Base-by-base conservation (phyloP, 2,113 vertebrate species). In the Carlito syrichta region DNA sequence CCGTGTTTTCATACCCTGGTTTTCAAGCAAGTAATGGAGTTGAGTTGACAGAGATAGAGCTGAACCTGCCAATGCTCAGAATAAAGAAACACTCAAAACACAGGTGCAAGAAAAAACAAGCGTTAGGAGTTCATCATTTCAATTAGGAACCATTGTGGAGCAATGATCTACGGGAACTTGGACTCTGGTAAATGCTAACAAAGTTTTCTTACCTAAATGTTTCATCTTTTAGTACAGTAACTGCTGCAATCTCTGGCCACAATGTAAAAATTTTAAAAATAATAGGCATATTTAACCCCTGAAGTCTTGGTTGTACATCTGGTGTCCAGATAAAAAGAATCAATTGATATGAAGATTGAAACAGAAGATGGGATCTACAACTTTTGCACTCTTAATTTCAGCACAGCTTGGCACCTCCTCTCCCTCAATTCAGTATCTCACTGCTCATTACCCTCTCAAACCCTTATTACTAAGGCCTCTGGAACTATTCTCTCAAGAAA, bases 21-120 rank as follows among this genome's bases (percentile, higher is more conserved):
- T 94, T 95, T 91, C 69, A 93, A 96, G 74, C 45, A 88, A 93
- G 38, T 86, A 86, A 52, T 60, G 45, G 45, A 83, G 17, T 69
- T n/a, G n/a, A n/a, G n/a, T n/a, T 92, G 88, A 23, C 60, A 83
- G 43, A 94, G 32, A 93, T 20, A 60, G 78, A 86, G 68, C 25
- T 14, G 16, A 94, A 88, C 91, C n/a, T 94, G 71, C 73, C 81
- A 78, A 94, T 54, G 54, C 43, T 87, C 27, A 43, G 40, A 82
- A 60, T 43, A 90, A 97, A 63, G n/a, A 66, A 96, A 43, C 27
- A 30, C 5, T 92, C 10, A 68, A 62, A 92, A 79, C 30, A 0
- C 52, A 82, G 88, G 43, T 25, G 22, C 16, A 30, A 73, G 48
- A 54, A 13, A 68, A 54, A 73, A 23, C 12, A 62, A 60, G 38